Conservation (phyloP, 2,797 vertebrate genomes). For the Aviceda cuculoides region DNA sequence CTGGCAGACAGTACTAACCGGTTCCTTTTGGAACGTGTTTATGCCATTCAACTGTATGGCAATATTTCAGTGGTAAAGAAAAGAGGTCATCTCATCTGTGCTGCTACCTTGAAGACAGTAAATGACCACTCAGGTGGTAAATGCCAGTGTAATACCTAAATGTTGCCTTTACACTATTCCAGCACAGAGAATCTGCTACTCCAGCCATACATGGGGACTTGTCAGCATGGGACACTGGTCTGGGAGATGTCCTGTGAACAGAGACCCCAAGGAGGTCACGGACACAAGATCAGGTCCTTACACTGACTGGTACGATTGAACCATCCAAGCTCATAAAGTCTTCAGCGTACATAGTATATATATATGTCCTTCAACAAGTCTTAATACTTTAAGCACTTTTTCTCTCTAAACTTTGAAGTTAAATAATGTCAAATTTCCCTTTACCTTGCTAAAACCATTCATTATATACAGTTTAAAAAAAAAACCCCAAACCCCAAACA, state of each 20-base stretch:
- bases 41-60: neutral
- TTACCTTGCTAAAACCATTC: neutral
- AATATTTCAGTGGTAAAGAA: neutral
- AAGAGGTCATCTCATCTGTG: neutral
- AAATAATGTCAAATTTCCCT: neutral
- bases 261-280: neutral
- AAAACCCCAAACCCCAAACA: neutral
- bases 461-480: neutral
- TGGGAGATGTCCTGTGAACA: neutral
- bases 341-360: neutral
- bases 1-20: neutral
- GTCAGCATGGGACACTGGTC: no score
- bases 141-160: neutral
- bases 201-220: fast-evolving
- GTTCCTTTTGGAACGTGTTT: neutral
- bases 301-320: neutral
- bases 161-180: neutral
- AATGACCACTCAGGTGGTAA: neutral
- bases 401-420: neutral
- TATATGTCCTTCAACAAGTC: neutral
- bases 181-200: neutral
- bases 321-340: neutral
- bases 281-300: neutral
- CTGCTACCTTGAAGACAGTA: neutral
- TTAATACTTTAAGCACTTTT: neutral